A percentile compares a stretch with the other conserved stretches of the same genome.
Evolutionary conservation across 2,113 vertebrate genomes (phyloP).

Genomic region (Murina feae): DNA sequence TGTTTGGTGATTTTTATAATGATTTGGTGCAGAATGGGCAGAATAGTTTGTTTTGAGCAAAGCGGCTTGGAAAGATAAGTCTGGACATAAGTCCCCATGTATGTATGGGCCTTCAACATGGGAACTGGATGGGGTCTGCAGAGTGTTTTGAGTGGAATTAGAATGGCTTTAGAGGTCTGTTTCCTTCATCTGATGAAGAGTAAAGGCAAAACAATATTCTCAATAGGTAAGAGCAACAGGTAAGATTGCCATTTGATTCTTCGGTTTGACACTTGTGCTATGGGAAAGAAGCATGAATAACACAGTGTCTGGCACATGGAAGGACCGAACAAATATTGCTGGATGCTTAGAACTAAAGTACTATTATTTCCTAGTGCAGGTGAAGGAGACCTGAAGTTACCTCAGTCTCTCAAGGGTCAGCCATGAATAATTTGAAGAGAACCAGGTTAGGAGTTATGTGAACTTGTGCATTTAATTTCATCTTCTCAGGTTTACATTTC

Average conservation of each 20-base stretch:
- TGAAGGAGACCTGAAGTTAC: not conserved
- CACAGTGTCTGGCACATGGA: not conserved
- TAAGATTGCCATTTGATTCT: not conserved
- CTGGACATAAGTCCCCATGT: not conserved
- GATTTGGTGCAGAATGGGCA: not conserved
- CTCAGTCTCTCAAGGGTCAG: not conserved
- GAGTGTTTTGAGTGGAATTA: not conserved
- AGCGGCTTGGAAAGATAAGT: not conserved
- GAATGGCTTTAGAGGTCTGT: not conserved
- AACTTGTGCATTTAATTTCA: not conserved
- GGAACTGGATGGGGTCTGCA: not conserved
- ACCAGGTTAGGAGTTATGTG: not conserved
- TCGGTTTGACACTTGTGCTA: not conserved
- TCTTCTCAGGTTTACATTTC: not conserved
- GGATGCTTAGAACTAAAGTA: not conserved
- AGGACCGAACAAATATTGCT: not conserved
- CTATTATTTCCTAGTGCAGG: not conserved
- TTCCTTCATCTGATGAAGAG: not conserved
- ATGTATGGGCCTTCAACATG: not conserved
- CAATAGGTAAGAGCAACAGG: not conserved
- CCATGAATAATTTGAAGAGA: not conserved
- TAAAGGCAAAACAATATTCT: not conserved
- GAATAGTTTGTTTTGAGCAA: not conserved
- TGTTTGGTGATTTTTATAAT: not conserved
- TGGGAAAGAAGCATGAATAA: not conserved